Percentiles rank a stretch among this genome's conserved stretches.
These are phyloP conservation scores for Drosophila dives DNA, from an alignment of 2,888 invertebrate genomes.

Conservation along the genomic window DNA sequence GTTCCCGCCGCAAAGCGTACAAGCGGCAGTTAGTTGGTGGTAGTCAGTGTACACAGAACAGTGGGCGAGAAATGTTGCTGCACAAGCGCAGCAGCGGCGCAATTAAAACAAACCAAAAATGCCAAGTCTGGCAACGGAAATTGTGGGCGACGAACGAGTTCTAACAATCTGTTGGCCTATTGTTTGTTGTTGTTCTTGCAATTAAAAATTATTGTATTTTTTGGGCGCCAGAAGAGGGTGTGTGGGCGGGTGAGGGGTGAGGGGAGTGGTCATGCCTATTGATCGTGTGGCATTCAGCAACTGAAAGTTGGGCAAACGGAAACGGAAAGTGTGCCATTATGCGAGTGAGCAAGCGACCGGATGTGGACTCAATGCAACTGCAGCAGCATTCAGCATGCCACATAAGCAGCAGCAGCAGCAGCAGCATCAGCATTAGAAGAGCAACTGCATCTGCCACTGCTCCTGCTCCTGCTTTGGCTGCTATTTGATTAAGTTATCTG, in stretches of 20 bases:
- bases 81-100: constrained; percentile 27
- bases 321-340: constrained; percentile 79
- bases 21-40: constrained; percentile 24
- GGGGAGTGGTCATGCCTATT: constrained; percentile 37
- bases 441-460: constrained; percentile 12
- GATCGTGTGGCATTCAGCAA: constrained; percentile 44
- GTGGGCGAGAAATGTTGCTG: constrained; percentile 59
- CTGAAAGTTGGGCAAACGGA: constrained; percentile 62
- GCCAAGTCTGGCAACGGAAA: constrained; percentile 53
- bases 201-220: constrained; percentile 73
- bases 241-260: too few relatives aligned
- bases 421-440: neutral
- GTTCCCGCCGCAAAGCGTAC: constrained; percentile 39
- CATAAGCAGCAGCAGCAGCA: neutral
- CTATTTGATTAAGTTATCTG: constrained; percentile 69
- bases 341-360: constrained; percentile 43
- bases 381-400: constrained; percentile 11
- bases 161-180: constrained; percentile 63
- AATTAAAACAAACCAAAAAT: constrained; percentile 72
- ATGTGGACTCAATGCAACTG: constrained; percentile 45
- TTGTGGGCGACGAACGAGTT: constrained; percentile 48
- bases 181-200: constrained; percentile 63
- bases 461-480: constrained; percentile 27
- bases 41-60: constrained; percentile 28
- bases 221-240: neutral